A percentile compares a stretch with the other conserved stretches of the same genome.
phyloP scores from a whole-genome alignment of 2,113 vertebrate species.

The Mirza zaza region DNA sequence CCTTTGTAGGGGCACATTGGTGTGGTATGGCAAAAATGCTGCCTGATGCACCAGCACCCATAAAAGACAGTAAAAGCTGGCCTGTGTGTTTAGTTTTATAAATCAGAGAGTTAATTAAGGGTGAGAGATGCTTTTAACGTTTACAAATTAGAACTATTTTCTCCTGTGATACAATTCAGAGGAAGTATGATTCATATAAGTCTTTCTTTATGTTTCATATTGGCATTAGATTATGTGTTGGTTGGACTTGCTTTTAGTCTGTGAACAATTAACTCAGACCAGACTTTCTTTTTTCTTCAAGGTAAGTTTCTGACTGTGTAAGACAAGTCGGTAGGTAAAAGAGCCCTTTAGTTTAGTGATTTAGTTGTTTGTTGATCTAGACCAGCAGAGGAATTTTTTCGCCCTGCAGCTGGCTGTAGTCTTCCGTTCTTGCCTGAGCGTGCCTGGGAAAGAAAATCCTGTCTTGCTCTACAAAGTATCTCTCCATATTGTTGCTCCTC shows the following conservation, averaged over 20 bases:
- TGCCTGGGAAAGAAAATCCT: constrained; percentile 68
- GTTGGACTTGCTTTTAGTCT: background rate
- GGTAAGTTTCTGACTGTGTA: constrained; percentile 19
- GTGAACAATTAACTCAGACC: background rate
- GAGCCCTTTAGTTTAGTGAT: constrained; percentile 3
- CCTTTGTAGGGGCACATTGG: background rate
- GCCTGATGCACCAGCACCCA: background rate
- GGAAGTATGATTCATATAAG: background rate
- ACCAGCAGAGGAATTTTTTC: constrained; percentile 32
- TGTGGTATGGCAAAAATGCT: background rate
- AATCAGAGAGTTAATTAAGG: constrained; percentile 13
- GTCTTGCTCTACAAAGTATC: constrained; percentile 60
- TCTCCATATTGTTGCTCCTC: constrained; percentile 35
- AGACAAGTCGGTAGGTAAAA: constrained; percentile 2
- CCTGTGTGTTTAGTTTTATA: constrained; percentile 17
- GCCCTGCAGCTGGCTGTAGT: constrained; percentile 65
- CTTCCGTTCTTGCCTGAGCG: constrained; percentile 78
- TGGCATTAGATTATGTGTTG: background rate
- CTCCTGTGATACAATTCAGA: background rate
- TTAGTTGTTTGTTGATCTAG: constrained; percentile 56
- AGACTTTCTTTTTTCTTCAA: constrained; percentile 8
- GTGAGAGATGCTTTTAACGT: background rate
- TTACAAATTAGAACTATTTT: background rate
- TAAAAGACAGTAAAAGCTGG: background rate
- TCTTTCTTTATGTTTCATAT: background rate